Conservation (phyloP, 2,888 invertebrate genomes). For the Itoplectis maculator region DNA sequence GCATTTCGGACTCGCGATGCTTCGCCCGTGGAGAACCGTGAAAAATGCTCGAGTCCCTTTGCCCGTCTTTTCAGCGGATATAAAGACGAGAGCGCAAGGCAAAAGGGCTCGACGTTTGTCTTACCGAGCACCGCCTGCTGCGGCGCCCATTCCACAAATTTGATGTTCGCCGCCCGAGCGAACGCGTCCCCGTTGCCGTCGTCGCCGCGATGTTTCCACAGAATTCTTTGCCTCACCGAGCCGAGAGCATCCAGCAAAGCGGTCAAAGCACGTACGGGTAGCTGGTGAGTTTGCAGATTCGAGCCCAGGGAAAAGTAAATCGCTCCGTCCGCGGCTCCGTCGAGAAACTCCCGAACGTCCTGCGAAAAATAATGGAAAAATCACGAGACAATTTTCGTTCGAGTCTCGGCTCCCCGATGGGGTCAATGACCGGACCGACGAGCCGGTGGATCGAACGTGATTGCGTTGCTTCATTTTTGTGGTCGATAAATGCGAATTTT, state of each 20-base stretch:
- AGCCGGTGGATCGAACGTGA: neutral
- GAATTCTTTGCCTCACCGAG: constrained; percentile 81
- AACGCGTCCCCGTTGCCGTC: constrained; percentile 68
- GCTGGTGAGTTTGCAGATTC: constrained; percentile 82
- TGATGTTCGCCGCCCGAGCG: constrained; percentile 81
- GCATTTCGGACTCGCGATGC: neutral
- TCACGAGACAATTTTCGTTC: constrained; percentile 47
- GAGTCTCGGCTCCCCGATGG: neutral
- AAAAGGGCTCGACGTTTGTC: constrained; percentile 69
- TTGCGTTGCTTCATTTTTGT: neutral
- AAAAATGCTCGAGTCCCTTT: constrained; percentile 14
- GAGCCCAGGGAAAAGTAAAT: constrained; percentile 84
- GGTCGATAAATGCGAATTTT: neutral
- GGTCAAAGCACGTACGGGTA: constrained; percentile 78
- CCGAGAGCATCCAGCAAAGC: constrained; percentile 80
- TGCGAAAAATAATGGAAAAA: constrained; percentile 63
- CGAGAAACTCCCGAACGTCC: constrained; percentile 82
- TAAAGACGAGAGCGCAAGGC: constrained; percentile 51
- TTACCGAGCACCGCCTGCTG: constrained; percentile 83
- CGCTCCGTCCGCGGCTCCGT: constrained; percentile 79
- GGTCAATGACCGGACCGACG: constrained; percentile 14
- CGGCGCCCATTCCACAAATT: constrained; percentile 83
- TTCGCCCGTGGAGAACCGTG: neutral
- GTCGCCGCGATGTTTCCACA: constrained; percentile 81
- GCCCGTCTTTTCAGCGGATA: constrained; percentile 27